Conservation (phyloP, 2,113 vertebrate genomes). For the Xiphophorus maculatus region DNA sequence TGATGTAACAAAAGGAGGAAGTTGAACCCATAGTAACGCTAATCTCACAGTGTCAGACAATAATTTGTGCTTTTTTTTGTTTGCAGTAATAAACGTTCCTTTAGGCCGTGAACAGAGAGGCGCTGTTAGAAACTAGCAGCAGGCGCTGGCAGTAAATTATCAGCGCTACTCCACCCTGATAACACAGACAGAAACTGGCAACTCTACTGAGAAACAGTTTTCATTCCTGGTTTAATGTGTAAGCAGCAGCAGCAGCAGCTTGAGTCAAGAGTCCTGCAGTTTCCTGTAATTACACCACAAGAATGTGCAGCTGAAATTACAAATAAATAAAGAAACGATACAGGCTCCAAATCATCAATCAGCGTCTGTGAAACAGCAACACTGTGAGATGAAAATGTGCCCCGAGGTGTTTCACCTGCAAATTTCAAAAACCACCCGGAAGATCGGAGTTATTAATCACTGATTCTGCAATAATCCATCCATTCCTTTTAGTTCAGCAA, state of each 20-base stretch:
- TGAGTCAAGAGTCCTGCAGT: background rate
- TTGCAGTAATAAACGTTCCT: slow-evolving; percentile 12
- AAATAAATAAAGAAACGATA: background rate
- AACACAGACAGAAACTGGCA: slow-evolving; percentile 20
- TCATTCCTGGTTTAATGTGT: slow-evolving; percentile 15
- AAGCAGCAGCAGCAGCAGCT: slow-evolving; percentile 4
- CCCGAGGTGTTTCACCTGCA: slow-evolving; percentile 35
- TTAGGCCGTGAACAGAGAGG: slow-evolving; percentile 12
- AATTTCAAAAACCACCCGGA: background rate
- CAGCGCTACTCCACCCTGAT: slow-evolving; percentile 16
- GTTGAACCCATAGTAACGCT: background rate
- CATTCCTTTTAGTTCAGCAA: too few species aligned
- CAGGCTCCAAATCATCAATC: slow-evolving; percentile 27
- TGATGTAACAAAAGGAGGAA: slow-evolving; percentile 31
- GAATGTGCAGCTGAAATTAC: background rate
- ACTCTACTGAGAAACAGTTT: slow-evolving; percentile 1
- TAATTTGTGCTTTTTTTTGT: slow-evolving; percentile 1
- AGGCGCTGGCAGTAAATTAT: slow-evolving; percentile 13
- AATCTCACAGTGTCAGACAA: background rate
- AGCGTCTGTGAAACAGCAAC: slow-evolving; percentile 10
- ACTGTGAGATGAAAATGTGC: slow-evolving; percentile 10
- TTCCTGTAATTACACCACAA: slow-evolving; percentile 16
- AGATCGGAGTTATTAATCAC: background rate
- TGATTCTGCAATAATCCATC: background rate
- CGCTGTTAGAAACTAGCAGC: background rate